Percentiles rank a stretch among this genome's conserved stretches.
phyloP scores from a whole-genome alignment of 2,797 vertebrate genomes.

The Urocyon cinereoargenteus region DNA sequence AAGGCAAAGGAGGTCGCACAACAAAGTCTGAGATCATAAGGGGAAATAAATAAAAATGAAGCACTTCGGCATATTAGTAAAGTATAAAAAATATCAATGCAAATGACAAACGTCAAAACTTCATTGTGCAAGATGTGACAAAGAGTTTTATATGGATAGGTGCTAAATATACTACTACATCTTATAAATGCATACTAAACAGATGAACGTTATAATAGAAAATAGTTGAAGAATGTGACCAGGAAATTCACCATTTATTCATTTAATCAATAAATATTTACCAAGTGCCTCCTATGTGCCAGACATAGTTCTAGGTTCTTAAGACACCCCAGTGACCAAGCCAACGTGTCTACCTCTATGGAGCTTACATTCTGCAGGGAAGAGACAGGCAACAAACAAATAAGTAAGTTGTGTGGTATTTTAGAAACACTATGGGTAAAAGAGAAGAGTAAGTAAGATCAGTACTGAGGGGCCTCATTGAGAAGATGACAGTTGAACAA shows the following conservation, averaged over 20 bases:
- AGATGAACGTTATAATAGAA: neutral
- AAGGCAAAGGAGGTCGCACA: neutral
- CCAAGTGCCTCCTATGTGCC: neutral
- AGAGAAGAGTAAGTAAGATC: neutral
- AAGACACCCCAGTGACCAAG: neutral
- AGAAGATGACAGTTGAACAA: neutral
- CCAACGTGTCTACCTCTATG: neutral
- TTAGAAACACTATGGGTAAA: neutral
- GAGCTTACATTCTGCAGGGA: neutral
- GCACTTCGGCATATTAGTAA: neutral
- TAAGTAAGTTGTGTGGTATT: neutral
- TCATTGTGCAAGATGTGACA: neutral
- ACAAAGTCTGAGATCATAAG: neutral
- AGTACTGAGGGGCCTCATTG: neutral
- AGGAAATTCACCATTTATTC: neutral
- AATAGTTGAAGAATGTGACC: neutral
- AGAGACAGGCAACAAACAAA: neutral
- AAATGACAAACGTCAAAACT: constrained; percentile 18
- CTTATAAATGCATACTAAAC: neutral
- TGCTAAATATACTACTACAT: neutral
- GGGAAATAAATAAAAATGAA: constrained; percentile 4
- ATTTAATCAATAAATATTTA: neutral
- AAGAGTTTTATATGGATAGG: neutral
- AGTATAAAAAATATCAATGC: neutral
- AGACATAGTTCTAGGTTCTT: neutral